phyloP scores from a whole-genome alignment of 1,140 invertebrate species.

The Trypoxylus dichotomus region DNA sequence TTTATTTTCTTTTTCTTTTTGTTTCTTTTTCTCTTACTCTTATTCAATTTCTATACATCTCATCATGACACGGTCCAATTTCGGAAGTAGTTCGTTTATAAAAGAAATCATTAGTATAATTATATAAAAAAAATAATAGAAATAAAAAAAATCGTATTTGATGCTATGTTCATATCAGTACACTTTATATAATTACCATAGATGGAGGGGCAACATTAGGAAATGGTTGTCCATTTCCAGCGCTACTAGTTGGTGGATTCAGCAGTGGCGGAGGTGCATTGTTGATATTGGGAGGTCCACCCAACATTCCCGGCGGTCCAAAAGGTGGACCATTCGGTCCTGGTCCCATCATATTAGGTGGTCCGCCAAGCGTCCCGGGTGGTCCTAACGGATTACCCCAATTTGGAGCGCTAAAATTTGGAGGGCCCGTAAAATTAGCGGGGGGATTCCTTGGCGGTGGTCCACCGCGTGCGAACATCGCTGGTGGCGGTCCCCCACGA shows the following conservation, averaged over 20 bases:
- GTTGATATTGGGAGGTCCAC: constrained; percentile 53
- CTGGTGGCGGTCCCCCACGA: constrained; percentile 55
- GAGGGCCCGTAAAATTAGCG: constrained; percentile 56
- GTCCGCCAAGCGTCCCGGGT: constrained; percentile 63
- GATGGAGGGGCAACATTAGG: constrained; percentile 17
- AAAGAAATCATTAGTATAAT: too few relatives aligned
- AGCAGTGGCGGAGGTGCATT: constrained; percentile 43
- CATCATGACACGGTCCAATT: too few relatives aligned
- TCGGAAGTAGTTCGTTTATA: too few relatives aligned
- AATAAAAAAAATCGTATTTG: too few relatives aligned
- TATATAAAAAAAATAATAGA: too few relatives aligned
- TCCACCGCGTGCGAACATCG: constrained; percentile 55
- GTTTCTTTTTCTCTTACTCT: too few relatives aligned
- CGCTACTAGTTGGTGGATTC: constrained; percentile 44
- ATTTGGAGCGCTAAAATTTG: constrained; percentile 59
- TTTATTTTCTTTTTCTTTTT: too few relatives aligned
- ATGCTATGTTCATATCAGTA: too few relatives aligned
- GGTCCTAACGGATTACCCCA: constrained; percentile 67
- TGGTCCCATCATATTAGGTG: constrained; percentile 62
- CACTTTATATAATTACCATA: constrained; percentile 30
- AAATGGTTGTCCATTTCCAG: constrained; percentile 41
- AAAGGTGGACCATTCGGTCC: constrained; percentile 57
- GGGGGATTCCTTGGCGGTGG: constrained; percentile 57
- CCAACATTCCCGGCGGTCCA: constrained; percentile 57
- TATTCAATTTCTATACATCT: too few relatives aligned